Conservation (phyloP, 2,888 invertebrate genomes). For the Tiliacea aurago region DNA sequence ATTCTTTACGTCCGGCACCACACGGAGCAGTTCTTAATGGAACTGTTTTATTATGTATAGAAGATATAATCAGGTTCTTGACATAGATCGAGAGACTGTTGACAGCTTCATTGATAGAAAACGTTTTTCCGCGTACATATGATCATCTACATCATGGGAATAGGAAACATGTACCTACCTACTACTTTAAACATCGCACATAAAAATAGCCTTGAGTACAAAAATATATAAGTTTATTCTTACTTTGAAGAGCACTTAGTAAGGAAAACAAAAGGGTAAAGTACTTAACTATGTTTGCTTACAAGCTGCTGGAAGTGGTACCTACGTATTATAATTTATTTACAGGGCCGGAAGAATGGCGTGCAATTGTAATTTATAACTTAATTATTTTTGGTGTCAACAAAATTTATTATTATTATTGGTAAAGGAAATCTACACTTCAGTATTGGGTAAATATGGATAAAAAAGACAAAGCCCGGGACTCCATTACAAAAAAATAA, state of each 20-base stretch:
- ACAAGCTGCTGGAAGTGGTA: not conserved
- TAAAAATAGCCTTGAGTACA: not conserved
- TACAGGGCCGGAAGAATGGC: not conserved
- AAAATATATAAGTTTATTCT: conserved; percentile 1
- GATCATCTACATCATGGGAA: not conserved
- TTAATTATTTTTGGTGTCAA: not conserved
- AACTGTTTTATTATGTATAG: not conserved
- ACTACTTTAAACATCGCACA: not conserved
- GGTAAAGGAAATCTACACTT: not conserved
- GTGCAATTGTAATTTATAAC: not conserved
- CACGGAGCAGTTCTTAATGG: too few relatives aligned
- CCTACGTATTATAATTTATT: conserved; percentile 10
- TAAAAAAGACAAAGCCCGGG: not conserved
- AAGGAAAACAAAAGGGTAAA: conserved; percentile 18
- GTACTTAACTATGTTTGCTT: conserved; percentile 6
- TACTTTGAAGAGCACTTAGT: conserved; percentile 32
- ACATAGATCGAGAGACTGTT: not conserved
- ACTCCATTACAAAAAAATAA: not conserved
- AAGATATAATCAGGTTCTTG: not conserved
- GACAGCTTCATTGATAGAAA: not conserved
- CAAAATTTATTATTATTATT: not conserved
- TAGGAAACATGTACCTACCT: not conserved
- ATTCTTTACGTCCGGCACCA: too few relatives aligned
- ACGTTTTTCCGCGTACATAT: not conserved
- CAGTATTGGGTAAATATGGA: not conserved